Base-by-base conservation (phyloP, 2,797 vertebrate genomes). In the Sphenopsis melanotis region DNA sequence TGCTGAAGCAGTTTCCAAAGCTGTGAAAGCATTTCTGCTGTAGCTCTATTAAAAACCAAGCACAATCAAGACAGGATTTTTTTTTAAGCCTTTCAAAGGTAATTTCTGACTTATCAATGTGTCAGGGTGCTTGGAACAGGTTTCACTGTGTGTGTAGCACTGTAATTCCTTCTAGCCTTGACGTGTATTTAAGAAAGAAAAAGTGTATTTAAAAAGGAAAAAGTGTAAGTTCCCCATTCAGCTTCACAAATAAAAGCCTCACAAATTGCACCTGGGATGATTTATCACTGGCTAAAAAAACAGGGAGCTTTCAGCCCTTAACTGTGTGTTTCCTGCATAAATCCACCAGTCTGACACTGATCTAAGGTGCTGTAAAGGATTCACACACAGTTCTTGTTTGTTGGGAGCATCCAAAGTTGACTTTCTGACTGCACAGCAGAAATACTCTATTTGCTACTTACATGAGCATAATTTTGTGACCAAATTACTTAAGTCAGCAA, bases 401-500 rank as follows among this genome's bases (percentile, higher is more conserved):
- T 86, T 65, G n/a, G 34, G 55, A 71, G 64, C 30, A 69, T 87
- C 53, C 41, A 32, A 80, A 95, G 92, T 78, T 92, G 89, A 9
- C 68, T 95, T 97, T 89, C 87, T 96, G 92, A 71, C 71, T 92
- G 93, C 81, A 37, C 90, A 93, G 90, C 95, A 95, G 81, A 96
- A 95, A 93, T 64, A 83, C 15, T 50, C 41, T 80, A 3, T 91
- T 94, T 83, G 75, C 89, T 91, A 85, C 93, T 94, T 92, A 44
- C 75, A 75, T 14, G 89, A 87, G 90, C 93, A 91, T 95, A 89
- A 93, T 95, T 94, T 93, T 93, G 87, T 71, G 57, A 75, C 72
- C 91, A 81, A 86, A 91, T 94, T 72, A 95, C 94, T 91, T 26
- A 92, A 95, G 90, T 95, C 93, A 96, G 95, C 96, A 96, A 76